Percentiles rank a stretch among this genome's conserved stretches.
Conservation (phyloP, 2,797 vertebrate genomes). For the Betta splendens region DNA sequence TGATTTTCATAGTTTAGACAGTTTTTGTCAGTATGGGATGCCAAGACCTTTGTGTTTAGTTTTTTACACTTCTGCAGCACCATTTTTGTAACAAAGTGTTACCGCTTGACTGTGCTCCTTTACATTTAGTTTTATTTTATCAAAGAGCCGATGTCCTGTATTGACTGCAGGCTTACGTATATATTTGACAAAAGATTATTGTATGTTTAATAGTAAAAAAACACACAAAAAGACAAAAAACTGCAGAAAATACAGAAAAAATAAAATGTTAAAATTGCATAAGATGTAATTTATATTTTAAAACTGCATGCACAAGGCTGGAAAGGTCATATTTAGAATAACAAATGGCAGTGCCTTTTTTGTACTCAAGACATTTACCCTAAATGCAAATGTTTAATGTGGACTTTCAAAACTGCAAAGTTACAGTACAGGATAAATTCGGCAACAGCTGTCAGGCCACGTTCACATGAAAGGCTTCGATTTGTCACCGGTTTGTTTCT, state of each 20-base stretch:
- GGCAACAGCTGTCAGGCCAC: conserved; percentile 29
- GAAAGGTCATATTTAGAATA: conserved; percentile 89
- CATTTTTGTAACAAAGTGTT: conserved; percentile 70
- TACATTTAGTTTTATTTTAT: conserved; percentile 73
- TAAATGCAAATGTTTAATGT: conserved; percentile 79
- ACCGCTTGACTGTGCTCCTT: conserved; percentile 76
- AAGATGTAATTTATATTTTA: conserved; percentile 89
- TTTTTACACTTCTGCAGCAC: conserved; percentile 57
- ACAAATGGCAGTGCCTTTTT: conserved; percentile 95
- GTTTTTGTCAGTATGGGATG: conserved; percentile 53
- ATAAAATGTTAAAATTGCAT: conserved; percentile 32
- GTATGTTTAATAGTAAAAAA: conserved; percentile 78
- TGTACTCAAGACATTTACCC: conserved; percentile 80
- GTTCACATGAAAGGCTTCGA: conserved; percentile 14
- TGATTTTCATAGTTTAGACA: conserved; percentile 56
- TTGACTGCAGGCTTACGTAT: conserved; percentile 91
- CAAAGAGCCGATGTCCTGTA: conserved; percentile 88
- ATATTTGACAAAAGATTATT: conserved; percentile 78
- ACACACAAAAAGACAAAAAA: conserved; percentile 76
- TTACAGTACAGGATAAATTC: conserved; percentile 57
- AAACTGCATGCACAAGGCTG: conserved; percentile 88
- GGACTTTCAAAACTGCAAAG: conserved; percentile 63
- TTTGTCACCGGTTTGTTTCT: too few species aligned
- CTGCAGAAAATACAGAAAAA: conserved; percentile 61
- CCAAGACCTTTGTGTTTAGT: conserved; percentile 29